Base-by-base conservation (phyloP, 2,113 vertebrate species). In the Prietella phreatophila region DNA sequence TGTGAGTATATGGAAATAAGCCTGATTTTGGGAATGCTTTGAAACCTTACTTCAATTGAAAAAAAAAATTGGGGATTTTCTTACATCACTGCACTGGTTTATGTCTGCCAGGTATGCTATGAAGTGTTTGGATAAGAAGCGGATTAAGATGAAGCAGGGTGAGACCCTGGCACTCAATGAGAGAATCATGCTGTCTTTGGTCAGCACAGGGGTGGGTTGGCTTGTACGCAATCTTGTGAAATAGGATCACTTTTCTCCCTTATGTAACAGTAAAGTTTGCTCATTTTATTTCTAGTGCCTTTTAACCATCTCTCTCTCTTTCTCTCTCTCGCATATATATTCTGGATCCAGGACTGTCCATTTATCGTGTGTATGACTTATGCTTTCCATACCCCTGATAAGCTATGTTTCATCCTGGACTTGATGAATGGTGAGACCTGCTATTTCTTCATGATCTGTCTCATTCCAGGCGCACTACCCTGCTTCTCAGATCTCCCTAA, bases 321-420 rank as follows among this genome's bases (percentile, higher is more conserved):
- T 75, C 1, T 33, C 22, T 85, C 27, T 61, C 33, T 79, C 14
- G 67, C 15, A 58, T n/a, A 65, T 22, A 82, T 22, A 86, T 75
- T 86, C 10, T 85, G 27, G 79, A 90, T 92, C 10, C 85, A 99
- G 98, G 97, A 99, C 91, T 99, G 98, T 47, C 98, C 98, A 27
- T 99, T 99, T 93, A 99, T 99, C 61, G 98, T 99, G 90, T 99
- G 98, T 91, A 99, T 99, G 98, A 99, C 97, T 1, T 99, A 99
- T 47, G 97, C 98, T 94, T 99, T 99, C 95, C 98, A 99, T 91
- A 99, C 98, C 4, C 97, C 98, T 0, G 98, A 99, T 94, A 99
- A 99, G 89, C 96, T 99, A 61, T 99, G 98, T 94, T 99, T 99
- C 95, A 99, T 99, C 93, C 94, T 99, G 94, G 98, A 99, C 93